These are phyloP conservation scores for Sitophilus oryzae DNA, from an alignment of 1,140 invertebrate genomes.

Conservation along the genomic window DNA sequence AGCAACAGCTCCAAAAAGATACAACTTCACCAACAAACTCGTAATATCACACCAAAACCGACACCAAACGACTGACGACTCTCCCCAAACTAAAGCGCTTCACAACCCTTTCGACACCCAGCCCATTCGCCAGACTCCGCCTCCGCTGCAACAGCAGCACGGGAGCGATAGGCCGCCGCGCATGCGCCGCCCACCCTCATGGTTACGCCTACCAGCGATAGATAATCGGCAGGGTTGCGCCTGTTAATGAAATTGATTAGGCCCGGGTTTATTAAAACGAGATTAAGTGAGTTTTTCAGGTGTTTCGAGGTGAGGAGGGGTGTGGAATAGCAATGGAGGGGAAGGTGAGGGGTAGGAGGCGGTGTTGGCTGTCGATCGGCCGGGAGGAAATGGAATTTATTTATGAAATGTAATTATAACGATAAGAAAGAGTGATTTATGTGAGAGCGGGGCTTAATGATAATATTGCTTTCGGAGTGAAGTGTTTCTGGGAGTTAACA, in stretches of 20 bases:
- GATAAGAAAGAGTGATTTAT: neutral
- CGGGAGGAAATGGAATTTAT: neutral
- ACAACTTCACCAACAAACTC: too few relatives aligned
- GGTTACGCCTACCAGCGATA: conserved; percentile 13
- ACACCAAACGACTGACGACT: too few relatives aligned
- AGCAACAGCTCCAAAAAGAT: too few relatives aligned
- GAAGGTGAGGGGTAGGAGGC: neutral
- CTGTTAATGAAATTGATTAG: conserved; percentile 24
- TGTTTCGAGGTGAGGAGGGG: neutral
- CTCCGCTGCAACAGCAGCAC: too few relatives aligned
- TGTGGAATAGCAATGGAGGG: neutral
- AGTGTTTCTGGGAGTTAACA: too few relatives aligned
- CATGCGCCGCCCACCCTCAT: conserved; percentile 12
- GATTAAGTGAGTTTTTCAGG: neutral
- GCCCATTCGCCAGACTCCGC: too few relatives aligned
- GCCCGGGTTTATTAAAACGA: conserved; percentile 21
- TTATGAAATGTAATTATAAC: neutral
- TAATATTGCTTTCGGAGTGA: neutral
- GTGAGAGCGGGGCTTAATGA: neutral
- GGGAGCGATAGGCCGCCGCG: neutral
- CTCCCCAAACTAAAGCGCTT: too few relatives aligned
- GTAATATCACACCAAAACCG: too few relatives aligned
- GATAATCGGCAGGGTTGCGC: conserved; percentile 15
- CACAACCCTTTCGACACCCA: neutral
- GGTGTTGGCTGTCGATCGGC: neutral